A percentile compares a stretch with the other conserved stretches of the same genome.
Evolutionary conservation across 1,140 invertebrate genomes (phyloP).

Genomic region (Rhyacophila brunnea): DNA sequence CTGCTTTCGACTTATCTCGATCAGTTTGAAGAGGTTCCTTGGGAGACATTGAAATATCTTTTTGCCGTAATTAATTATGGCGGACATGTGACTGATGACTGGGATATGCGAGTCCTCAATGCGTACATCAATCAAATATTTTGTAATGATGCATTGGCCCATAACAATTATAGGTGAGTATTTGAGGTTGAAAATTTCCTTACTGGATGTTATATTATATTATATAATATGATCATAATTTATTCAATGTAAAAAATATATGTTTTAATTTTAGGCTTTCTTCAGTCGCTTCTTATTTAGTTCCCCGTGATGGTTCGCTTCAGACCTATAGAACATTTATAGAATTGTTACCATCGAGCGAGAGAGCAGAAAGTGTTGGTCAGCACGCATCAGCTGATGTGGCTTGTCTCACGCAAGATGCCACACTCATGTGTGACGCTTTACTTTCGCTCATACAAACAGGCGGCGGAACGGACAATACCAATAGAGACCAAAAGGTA

Average conservation of each 20-base stretch:
- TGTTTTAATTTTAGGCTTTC: slow-evolving; percentile 62
- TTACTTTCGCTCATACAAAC: slow-evolving; percentile 78
- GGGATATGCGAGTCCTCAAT: slow-evolving; percentile 79
- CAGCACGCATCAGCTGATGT: slow-evolving; percentile 92
- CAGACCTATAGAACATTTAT: slow-evolving; percentile 78
- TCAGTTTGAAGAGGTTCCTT: slow-evolving; percentile 81
- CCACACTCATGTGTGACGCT: slow-evolving; percentile 74
- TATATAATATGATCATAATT: no score
- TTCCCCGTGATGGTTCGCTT: slow-evolving; percentile 78
- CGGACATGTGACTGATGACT: slow-evolving; percentile 92
- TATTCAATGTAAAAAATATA: no score
- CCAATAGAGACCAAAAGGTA: slow-evolving; percentile 72
- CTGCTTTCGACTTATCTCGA: slow-evolving; percentile 78
- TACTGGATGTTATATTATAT: no score
- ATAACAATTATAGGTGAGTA: slow-evolving; percentile 65
- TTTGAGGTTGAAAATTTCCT: no score
- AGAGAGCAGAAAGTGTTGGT: slow-evolving; percentile 82
- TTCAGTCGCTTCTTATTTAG: slow-evolving; percentile 69
- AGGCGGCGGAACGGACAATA: slow-evolving; percentile 52
- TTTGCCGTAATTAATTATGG: slow-evolving; percentile 93
- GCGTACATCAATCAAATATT: slow-evolving; percentile 84
- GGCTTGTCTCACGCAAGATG: slow-evolving; percentile 68
- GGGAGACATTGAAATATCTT: slow-evolving; percentile 87
- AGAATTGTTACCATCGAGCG: slow-evolving; percentile 68
- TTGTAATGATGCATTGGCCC: slow-evolving; percentile 64